Conservation (phyloP, 1,140 invertebrate species). For the Agrilus planipennis region DNA sequence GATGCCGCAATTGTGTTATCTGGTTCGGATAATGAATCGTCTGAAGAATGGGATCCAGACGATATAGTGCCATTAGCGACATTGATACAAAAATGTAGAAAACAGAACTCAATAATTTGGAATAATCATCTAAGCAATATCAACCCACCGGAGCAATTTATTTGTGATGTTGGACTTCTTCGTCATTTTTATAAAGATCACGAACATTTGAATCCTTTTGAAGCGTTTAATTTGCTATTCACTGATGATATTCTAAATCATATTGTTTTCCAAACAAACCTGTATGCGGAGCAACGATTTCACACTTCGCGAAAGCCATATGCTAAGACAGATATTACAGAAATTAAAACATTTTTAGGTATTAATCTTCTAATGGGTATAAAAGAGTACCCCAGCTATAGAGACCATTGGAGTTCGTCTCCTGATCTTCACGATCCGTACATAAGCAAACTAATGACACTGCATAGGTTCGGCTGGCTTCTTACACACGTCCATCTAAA, state of each 20-base stretch:
- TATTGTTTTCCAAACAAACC: conserved; percentile 10
- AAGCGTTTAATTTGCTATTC: conserved; percentile 1
- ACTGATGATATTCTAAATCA: conserved; percentile 4
- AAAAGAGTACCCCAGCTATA: conserved; percentile 12
- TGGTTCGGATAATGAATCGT: too few relatives aligned
- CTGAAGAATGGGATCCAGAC: too few relatives aligned
- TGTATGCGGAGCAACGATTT: conserved; percentile 10
- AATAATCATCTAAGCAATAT: too few relatives aligned
- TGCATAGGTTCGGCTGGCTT: conserved; percentile 33
- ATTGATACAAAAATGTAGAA: too few relatives aligned
- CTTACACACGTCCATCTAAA: conserved; percentile 30
- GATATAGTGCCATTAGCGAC: too few relatives aligned
- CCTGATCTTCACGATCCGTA: conserved; percentile 10
- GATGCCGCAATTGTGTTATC: too few relatives aligned
- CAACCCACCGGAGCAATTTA: too few relatives aligned
- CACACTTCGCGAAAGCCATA: conserved; percentile 2
- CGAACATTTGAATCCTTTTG: neutral
- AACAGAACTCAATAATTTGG: too few relatives aligned
- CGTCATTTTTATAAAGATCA: too few relatives aligned
- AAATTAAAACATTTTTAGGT: conserved; percentile 11
- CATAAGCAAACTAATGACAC: conserved; percentile 22
- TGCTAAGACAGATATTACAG: conserved; percentile 1
- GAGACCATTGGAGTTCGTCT: conserved; percentile 9
- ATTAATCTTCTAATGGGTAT: conserved; percentile 13
- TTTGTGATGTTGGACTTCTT: too few relatives aligned